These are phyloP conservation scores for Nomada fabriciana DNA, from an alignment of 2,888 invertebrate genomes.

Conservation along the genomic window DNA sequence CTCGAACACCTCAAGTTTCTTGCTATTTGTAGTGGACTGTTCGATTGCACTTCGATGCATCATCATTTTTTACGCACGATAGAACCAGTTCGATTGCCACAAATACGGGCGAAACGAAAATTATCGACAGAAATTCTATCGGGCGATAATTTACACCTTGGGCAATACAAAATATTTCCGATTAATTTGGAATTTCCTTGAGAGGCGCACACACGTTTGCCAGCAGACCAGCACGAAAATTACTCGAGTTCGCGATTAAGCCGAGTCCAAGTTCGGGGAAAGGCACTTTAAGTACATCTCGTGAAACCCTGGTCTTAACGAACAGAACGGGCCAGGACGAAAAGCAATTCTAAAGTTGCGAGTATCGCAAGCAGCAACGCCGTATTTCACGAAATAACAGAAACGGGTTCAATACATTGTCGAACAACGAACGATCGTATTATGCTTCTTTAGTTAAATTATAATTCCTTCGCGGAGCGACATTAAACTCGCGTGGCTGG, in stretches of 20 bases:
- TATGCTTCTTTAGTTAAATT: too few relatives aligned
- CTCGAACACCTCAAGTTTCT: conserved; percentile 3
- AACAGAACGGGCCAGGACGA: conserved; percentile 50
- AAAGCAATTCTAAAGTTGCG: conserved; percentile 57
- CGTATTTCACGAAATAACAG: neutral
- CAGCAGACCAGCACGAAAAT: conserved; percentile 13
- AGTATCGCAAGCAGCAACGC: neutral
- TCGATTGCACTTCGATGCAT: neutral
- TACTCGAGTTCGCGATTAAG: conserved; percentile 21
- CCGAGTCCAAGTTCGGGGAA: conserved; percentile 62
- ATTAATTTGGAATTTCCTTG: neutral
- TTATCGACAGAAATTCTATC: neutral
- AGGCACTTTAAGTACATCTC: conserved; percentile 58
- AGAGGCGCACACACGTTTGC: neutral
- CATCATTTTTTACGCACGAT: neutral
- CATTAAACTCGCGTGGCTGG: conserved; percentile 23
- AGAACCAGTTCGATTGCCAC: conserved; percentile 12
- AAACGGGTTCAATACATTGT: conserved; percentile 6
- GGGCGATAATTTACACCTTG: too few relatives aligned
- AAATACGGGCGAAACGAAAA: neutral
- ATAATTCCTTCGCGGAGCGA: conserved; percentile 13
- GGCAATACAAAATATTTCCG: too few relatives aligned
- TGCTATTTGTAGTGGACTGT: too few relatives aligned
- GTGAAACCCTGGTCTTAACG: conserved; percentile 60
- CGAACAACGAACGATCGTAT: conserved; percentile 26